Conservation (phyloP, 1,140 invertebrate genomes). For the Zaprionus ornatus region DNA sequence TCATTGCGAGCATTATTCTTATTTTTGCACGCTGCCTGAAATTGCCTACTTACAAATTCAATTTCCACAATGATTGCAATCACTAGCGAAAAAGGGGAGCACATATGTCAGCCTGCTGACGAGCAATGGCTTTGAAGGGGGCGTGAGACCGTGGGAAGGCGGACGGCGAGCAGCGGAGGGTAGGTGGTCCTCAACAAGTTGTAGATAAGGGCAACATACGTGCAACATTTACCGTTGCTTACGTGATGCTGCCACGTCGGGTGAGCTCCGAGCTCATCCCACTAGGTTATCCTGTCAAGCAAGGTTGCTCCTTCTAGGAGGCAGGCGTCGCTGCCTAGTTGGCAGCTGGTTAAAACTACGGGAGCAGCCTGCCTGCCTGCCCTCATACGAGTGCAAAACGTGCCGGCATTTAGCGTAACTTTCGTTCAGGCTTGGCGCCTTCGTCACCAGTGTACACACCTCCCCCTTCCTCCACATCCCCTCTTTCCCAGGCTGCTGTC, state of each 20-base stretch:
- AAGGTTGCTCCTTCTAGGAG: conserved; percentile 1
- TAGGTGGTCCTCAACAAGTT: conserved; percentile 35
- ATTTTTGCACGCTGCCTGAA: conserved; percentile 59
- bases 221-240: conserved; percentile 71
- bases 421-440: conserved; percentile 47
- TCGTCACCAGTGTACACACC: conserved; percentile 13
- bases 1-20: conserved; percentile 69
- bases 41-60: conserved; percentile 78
- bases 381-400: conserved; percentile 48
- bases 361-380: neutral
- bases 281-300: neutral
- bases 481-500: conserved; percentile 23
- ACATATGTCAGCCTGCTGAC: conserved; percentile 29
- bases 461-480: neutral
- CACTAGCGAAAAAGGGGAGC: conserved; percentile 39
- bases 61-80: conserved; percentile 78
- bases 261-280: conserved; percentile 3
- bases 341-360: conserved; percentile 36
- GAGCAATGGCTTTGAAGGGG: conserved; percentile 15
- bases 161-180: neutral
- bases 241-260: conserved; percentile 61
- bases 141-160: neutral
- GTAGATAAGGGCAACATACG: conserved; percentile 48
- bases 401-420: conserved; percentile 64
- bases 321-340: conserved; percentile 38